These are phyloP conservation scores for Austrofundulus limnaeus DNA, from an alignment of 2,113 vertebrate genomes.

Conservation along the genomic window DNA sequence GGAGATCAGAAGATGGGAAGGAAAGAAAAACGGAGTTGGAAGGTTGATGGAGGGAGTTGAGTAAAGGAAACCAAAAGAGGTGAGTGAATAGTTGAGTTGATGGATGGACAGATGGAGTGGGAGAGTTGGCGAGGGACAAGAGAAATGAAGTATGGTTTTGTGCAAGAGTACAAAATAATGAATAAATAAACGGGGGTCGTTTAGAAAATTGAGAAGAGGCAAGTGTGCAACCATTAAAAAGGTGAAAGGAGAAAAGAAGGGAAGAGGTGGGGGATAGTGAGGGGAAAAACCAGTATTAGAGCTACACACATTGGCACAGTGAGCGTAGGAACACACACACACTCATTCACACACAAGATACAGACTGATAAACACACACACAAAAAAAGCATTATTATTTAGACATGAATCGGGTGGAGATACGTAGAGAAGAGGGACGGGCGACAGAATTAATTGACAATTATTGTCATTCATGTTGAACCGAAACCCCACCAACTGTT, in stretches of 20 bases:
- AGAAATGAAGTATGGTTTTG: conserved; percentile 31
- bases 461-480: conserved; percentile 39
- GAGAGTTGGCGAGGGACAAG: conserved; percentile 27
- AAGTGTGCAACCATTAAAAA: conserved; percentile 66
- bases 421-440: conserved; percentile 64
- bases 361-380: conserved; percentile 69
- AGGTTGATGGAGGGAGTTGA: conserved; percentile 38
- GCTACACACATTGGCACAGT: conserved; percentile 79
- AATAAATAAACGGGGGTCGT: conserved; percentile 45
- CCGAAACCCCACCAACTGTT: conserved; percentile 57
- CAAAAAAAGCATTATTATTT: conserved; percentile 71
- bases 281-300: conserved; percentile 81
- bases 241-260: conserved; percentile 64
- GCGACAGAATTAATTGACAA: conserved; percentile 43
- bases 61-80: conserved; percentile 45
- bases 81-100: conserved; percentile 40
- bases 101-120: conserved; percentile 45
- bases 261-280: conserved; percentile 64
- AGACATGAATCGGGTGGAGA: conserved; percentile 66
- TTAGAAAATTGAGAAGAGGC: conserved; percentile 48
- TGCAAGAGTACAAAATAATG: conserved; percentile 48
- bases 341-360: conserved; percentile 59
- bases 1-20: conserved; percentile 85
- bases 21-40: conserved; percentile 1
- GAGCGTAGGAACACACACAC: conserved; percentile 74